Evolutionary conservation across 2,888 invertebrate genomes (phyloP).

Genomic region (Macropis europaea): DNA sequence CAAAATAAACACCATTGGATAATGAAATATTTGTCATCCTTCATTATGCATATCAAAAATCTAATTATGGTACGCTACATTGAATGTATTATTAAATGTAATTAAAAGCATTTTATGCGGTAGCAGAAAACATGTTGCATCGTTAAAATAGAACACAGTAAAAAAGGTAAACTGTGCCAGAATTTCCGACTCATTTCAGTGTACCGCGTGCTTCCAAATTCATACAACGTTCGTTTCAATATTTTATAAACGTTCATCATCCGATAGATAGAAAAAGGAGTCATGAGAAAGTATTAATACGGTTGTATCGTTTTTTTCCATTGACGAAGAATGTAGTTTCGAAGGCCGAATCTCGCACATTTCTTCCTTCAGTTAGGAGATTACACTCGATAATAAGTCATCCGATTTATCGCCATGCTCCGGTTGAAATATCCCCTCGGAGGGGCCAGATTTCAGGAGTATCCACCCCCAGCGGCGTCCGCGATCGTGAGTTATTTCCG

Average conservation of each 20-base stretch:
- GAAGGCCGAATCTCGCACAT: constrained; percentile 42
- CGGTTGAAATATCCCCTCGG: constrained; percentile 52
- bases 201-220: too few relatives aligned
- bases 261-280: background rate
- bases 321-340: constrained; percentile 35
- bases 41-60: too few relatives aligned
- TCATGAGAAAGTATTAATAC: background rate
- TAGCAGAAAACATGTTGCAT: too few relatives aligned
- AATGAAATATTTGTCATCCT: too few relatives aligned
- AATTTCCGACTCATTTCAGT: too few relatives aligned
- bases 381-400: constrained; percentile 59
- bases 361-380: constrained; percentile 52
- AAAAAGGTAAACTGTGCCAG: too few relatives aligned
- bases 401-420: constrained; percentile 55
- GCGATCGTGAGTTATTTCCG: constrained; percentile 61
- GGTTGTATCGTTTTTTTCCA: background rate
- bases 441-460: constrained; percentile 47
- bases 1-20: too few relatives aligned
- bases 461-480: constrained; percentile 14
- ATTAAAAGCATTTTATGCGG: too few relatives aligned
- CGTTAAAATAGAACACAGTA: too few relatives aligned
- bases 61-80: too few relatives aligned
- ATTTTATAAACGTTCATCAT: background rate
- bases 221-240: background rate
- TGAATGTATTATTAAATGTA: too few relatives aligned